A percentile compares a stretch with the other conserved stretches of the same genome.
These are phyloP conservation scores for Scylla paramamosain DNA, from an alignment of 1,140 invertebrate genomes.

Conservation along the genomic window DNA sequence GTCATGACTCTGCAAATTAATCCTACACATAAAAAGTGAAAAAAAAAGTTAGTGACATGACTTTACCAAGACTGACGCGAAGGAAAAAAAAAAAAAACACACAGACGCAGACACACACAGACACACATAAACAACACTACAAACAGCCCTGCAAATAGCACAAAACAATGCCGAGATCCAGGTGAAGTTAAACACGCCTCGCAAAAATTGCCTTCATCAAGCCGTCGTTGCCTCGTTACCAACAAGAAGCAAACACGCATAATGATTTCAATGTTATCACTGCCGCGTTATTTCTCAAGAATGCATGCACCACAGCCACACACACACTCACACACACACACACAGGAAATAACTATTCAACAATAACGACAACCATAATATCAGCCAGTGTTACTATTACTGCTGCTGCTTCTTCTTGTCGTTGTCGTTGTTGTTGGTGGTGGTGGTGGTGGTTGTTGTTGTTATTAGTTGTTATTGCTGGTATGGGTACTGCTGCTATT, in stretches of 20 bases:
- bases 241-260: neutral
- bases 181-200: neutral
- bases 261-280: neutral
- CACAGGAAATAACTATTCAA: neutral
- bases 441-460: too few relatives aligned
- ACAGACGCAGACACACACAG: too few relatives aligned
- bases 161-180: neutral
- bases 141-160: neutral
- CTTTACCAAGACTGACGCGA: too few relatives aligned
- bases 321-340: slow-evolving; percentile 32
- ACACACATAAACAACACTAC: neutral
- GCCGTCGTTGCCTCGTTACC: neutral
- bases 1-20: neutral
- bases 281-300: neutral
- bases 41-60: too few relatives aligned
- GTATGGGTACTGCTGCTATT: too few relatives aligned
- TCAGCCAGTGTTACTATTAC: too few relatives aligned
- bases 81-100: too few relatives aligned
- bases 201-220: neutral
- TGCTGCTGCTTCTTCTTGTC: too few relatives aligned
- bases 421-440: too few relatives aligned
- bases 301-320: neutral
- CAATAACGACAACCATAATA: too few relatives aligned
- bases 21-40: too few relatives aligned
- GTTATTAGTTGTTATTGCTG: too few relatives aligned